Conservation (phyloP, 1,140 invertebrate genomes). For the Babylonia areolata region DNA sequence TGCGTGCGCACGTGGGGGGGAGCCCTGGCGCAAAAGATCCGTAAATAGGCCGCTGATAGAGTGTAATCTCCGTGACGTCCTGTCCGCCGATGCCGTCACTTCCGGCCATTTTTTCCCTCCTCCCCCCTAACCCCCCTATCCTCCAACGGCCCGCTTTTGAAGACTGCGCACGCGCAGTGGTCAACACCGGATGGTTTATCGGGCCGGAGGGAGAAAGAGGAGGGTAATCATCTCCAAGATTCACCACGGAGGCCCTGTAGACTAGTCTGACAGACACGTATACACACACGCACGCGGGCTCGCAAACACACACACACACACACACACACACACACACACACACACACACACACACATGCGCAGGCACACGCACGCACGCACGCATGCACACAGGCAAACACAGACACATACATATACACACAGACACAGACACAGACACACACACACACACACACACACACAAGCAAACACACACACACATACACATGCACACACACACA, state of each 20-base stretch:
- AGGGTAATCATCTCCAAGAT: neutral
- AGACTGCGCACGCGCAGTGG: conserved; percentile 22
- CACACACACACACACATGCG: neutral
- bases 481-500: no score
- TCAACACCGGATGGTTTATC: conserved; percentile 9
- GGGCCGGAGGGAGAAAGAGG: neutral
- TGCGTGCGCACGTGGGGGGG: neutral
- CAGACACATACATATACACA: no score
- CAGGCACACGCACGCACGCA: no score
- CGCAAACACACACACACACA: neutral
- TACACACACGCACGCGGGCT: neutral
- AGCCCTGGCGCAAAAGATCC: neutral
- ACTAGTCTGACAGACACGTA: neutral
- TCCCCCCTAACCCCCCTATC: neutral
- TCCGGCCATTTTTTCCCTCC: conserved; percentile 1
- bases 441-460: no score
- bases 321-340: conserved; percentile 4
- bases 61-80: conserved; percentile 15
- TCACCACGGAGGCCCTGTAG: neutral
- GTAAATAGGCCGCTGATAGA: conserved; percentile 11
- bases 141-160: conserved; percentile 1
- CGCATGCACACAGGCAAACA: no score
- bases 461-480: no score
- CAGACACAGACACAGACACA: no score
- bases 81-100: neutral